Evolutionary conservation across 2,888 invertebrate genomes (phyloP).

Genomic region (Furcula furcula): DNA sequence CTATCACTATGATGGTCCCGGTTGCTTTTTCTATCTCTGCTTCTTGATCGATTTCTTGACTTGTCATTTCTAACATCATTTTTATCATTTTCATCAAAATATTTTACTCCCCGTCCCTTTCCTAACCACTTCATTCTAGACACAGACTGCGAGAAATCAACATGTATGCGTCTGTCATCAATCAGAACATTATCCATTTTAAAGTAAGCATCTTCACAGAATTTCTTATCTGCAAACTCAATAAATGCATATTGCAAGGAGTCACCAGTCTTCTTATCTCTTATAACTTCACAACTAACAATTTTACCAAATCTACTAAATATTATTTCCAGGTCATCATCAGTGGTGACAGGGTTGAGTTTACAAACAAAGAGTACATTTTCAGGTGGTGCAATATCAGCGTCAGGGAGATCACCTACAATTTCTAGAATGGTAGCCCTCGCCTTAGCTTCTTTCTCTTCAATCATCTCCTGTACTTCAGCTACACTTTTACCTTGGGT

Average conservation of each 20-base stretch:
- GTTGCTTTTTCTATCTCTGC: constrained; percentile 28
- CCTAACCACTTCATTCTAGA: constrained; percentile 96
- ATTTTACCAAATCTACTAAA: constrained; percentile 98
- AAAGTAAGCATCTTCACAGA: constrained; percentile 98
- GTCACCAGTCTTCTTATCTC: constrained; percentile 95
- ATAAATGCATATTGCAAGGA: constrained; percentile 99
- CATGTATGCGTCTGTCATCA: constrained; percentile 98
- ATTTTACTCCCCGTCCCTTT: constrained; percentile 90
- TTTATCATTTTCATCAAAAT: constrained; percentile 62
- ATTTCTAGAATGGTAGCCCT: constrained; percentile 98
- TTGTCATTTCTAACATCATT: constrained; percentile 27
- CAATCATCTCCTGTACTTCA: constrained; percentile 93
- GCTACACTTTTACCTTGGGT: constrained; percentile 91
- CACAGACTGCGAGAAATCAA: constrained; percentile 99
- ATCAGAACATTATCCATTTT: constrained; percentile 99
- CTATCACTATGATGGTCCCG: constrained; percentile 24
- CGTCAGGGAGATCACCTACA: constrained; percentile 98
- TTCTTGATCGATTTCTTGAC: constrained; percentile 25
- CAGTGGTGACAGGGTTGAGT: constrained; percentile 98
- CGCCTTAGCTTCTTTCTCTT: constrained; percentile 96
- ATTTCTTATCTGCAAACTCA: constrained; percentile 95
- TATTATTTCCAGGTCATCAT: constrained; percentile 98
- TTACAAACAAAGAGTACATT: constrained; percentile 99
- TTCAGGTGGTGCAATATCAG: constrained; percentile 98
- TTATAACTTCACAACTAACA: constrained; percentile 96